A percentile compares a stretch with the other conserved stretches of the same genome.
phyloP scores from a whole-genome alignment of 2,888 invertebrate genomes.

The Chironomus riparius region DNA sequence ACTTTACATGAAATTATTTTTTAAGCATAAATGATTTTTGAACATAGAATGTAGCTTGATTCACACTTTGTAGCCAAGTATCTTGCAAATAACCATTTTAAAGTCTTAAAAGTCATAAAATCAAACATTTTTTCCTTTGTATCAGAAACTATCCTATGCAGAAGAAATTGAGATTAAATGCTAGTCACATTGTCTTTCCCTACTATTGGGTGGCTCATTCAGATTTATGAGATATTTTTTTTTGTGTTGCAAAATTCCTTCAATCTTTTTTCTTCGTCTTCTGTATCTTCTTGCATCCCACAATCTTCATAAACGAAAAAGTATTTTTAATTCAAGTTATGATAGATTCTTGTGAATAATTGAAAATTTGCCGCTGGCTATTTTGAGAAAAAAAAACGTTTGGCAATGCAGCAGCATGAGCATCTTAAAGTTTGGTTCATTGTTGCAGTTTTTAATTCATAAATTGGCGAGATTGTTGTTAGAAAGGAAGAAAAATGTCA shows the following conservation, averaged over 20 bases:
- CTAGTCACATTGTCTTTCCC: neutral
- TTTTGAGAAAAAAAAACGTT: neutral
- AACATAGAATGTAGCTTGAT: too few species aligned
- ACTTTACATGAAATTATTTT: too few species aligned
- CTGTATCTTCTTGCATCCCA: neutral
- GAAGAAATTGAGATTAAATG: neutral
- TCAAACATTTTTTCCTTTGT: too few species aligned
- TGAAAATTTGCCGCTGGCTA: neutral
- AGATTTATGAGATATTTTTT: neutral
- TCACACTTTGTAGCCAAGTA: too few species aligned
- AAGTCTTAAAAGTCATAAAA: too few species aligned
- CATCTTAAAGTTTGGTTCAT: neutral
- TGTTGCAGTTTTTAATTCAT: too few species aligned
- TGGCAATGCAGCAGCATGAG: neutral
- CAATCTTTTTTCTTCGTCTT: neutral
- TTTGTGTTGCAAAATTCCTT: neutral
- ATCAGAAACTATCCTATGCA: too few species aligned
- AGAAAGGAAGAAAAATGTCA: too few species aligned
- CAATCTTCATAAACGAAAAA: neutral
- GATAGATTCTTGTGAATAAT: neutral
- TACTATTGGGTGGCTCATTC: neutral
- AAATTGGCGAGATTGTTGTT: too few species aligned
- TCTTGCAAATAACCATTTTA: too few species aligned
- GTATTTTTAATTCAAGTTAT: neutral
- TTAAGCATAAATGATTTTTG: too few species aligned